These are phyloP conservation scores for Diarsia rubi DNA, from an alignment of 2,888 invertebrate species.

Conservation along the genomic window DNA sequence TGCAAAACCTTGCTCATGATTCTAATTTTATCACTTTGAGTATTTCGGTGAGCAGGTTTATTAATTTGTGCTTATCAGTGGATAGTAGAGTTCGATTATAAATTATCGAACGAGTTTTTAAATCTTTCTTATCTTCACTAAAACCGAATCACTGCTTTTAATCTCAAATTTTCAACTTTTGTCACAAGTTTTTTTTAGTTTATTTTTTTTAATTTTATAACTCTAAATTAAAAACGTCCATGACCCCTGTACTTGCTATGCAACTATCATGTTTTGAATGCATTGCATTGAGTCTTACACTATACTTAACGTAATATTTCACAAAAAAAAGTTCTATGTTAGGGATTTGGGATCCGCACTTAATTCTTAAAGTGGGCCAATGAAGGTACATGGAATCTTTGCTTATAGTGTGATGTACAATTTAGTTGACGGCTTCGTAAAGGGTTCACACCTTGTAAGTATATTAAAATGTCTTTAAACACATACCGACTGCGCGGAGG, in stretches of 20 bases:
- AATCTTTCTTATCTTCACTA: constrained; percentile 17
- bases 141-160: constrained; percentile 42
- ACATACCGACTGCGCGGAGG: constrained; percentile 69
- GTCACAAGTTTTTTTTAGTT: background rate
- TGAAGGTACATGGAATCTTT: background rate
- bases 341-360: no score
- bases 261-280: background rate
- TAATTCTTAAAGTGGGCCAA: no score
- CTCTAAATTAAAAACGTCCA: background rate
- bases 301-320: background rate
- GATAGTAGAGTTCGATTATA: constrained; percentile 8
- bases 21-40: background rate
- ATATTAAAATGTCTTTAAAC: background rate
- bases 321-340: background rate
- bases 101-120: background rate
- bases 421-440: background rate
- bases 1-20: background rate
- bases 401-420: background rate
- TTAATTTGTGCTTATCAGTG: background rate
- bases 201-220: no score
- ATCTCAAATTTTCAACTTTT: constrained; percentile 1
- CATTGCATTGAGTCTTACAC: background rate
- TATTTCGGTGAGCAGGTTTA: background rate
- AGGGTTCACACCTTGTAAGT: background rate
- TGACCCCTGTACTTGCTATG: background rate